Conservation (phyloP, 2,797 vertebrate genomes). For the Squalus acanthias region DNA sequence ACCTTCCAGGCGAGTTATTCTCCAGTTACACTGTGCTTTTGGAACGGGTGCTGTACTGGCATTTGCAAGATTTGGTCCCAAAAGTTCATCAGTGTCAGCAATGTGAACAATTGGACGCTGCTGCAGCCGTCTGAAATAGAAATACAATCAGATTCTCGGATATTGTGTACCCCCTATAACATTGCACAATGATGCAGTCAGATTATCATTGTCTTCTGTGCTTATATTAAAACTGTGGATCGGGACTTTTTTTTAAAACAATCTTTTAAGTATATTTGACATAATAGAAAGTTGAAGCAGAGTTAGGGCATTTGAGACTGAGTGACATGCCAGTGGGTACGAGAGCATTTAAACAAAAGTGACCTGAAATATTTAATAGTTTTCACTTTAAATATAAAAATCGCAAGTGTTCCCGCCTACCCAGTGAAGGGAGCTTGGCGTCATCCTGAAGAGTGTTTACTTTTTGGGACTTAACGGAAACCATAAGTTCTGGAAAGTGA, state of each 20-base stretch:
- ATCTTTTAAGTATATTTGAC: neutral
- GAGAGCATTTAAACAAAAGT: neutral
- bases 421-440: neutral
- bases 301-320: neutral
- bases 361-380: neutral
- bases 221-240: neutral
- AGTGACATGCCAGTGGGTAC: neutral
- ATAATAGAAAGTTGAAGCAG: too few species aligned
- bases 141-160: neutral
- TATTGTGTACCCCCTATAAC: neutral
- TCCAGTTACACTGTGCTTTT: neutral
- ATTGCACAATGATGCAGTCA: neutral
- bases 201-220: neutral
- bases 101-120: constrained; percentile 61
- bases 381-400: constrained; percentile 18
- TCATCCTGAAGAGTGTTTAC: constrained; percentile 21
- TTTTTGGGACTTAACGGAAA: constrained; percentile 16
- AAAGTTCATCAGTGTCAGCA: constrained; percentile 48
- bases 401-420: neutral
- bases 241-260: neutral
- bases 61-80: neutral
- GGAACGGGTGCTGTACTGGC: neutral
- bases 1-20: neutral
- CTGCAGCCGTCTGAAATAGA: constrained; percentile 47
- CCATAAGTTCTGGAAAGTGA: neutral